Percentiles rank a stretch among this genome's conserved stretches.
Evolutionary conservation across 2,888 invertebrate species (phyloP).

Genomic region (Metalampra italica): DNA sequence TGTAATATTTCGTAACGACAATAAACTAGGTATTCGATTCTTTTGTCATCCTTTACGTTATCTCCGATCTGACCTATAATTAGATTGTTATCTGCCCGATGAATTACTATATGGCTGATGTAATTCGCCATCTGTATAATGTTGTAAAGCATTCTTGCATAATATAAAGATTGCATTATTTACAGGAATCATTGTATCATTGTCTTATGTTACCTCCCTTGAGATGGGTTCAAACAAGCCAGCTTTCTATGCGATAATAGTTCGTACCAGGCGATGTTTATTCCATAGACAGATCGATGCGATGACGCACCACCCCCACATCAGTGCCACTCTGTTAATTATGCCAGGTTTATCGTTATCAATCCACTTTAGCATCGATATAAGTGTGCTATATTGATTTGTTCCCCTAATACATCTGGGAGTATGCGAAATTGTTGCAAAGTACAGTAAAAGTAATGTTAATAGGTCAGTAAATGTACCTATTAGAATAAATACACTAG

Average conservation of each 20-base stretch:
- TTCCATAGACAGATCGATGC: constrained; percentile 29
- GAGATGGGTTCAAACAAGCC: constrained; percentile 45
- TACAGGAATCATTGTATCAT: no score
- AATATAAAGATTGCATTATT: constrained; percentile 8
- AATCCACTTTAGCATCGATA: constrained; percentile 26
- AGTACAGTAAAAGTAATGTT: no score
- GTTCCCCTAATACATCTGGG: constrained; percentile 8
- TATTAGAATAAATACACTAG: no score
- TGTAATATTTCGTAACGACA: no score
- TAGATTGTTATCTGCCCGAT: neutral
- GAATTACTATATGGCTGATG: neutral
- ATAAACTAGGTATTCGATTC: neutral
- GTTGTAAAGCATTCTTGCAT: constrained; percentile 1
- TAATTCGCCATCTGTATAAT: neutral
- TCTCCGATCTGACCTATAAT: neutral
- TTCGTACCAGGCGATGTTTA: constrained; percentile 8
- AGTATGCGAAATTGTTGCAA: no score
- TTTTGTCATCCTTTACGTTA: neutral
- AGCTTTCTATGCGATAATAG: constrained; percentile 38
- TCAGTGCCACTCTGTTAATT: constrained; percentile 27
- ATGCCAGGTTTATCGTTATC: constrained; percentile 38
- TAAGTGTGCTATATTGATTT: constrained; percentile 37
- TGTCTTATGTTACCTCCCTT: no score
- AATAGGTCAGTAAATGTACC: no score
- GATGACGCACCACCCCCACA: constrained; percentile 43